Evolutionary conservation across 1,140 invertebrate genomes (phyloP), one percentile per base, ranked within the genome.

Genomic region (Agraylea sexmaculata): DNA sequence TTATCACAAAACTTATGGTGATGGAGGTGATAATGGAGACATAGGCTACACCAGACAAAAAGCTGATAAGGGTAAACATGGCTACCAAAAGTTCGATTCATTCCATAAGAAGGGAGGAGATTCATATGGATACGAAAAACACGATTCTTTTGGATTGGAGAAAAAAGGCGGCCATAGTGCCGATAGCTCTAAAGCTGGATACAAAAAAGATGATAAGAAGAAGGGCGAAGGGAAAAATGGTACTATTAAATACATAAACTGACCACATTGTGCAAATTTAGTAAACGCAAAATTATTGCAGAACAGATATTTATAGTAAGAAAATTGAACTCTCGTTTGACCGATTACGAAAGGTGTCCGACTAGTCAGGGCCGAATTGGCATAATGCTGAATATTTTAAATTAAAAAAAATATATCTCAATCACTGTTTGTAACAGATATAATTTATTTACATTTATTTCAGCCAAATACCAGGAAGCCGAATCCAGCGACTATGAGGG

Each of bases 41-140:
- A 71, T 77, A 38, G 78, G 78, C 2, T 80, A 77, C 56, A 65
- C 71, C 25, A 69, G 71, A 45, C 71, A 71, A 51, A 70, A 67
- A 53, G 60, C 69, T 15, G 75, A 71, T 47, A 72, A 77, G 41
- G 78, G 75, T 6, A 73, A 75, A 52, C 71, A 76, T 46, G 77
- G 77, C 0, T 81, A 80, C 64, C 77, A 80, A 53, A 72, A 71
- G 45, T 74, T 74, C 46, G 78, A 80, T 53, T 76, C 74, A 27
- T 80, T 70, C 58, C 77, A 80, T 59, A 79, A 80, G 56, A 77
- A 74, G 53, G 71, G 72, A 13, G 75, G 76, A 2, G 77, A 82
- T 55, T 69, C 74, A 52, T 80, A 78, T 53, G 77, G 74, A 31
- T 77, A 75, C 46, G 74, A 80, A 56, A 71, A 74, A 49, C 69